Evolutionary conservation across 1,140 invertebrate genomes (phyloP), one percentile per base, ranked within the genome.

Genomic region (Chelonus insularis): DNA sequence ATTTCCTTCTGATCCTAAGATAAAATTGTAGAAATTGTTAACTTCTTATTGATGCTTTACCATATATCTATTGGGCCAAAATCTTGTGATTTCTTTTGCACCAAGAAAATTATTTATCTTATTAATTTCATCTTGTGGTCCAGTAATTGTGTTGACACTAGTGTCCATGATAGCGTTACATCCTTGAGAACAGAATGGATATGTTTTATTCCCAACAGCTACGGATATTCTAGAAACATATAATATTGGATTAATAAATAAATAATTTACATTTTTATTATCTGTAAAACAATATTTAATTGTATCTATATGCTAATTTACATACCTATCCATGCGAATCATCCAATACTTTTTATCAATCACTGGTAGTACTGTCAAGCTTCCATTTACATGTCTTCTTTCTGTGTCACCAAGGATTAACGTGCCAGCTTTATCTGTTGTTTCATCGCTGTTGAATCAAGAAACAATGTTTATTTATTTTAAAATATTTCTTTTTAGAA

Each of bases 91-190:
- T 39, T 86, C 82, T 60, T 81, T 85, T 5, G 86, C 90, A 36
- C 89, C 87, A 59, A 93, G 72, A n/a, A 74, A 51, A 79, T 87
- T 77, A 72, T 94, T 92, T 32, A 95, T 83, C 47, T 80, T 73
- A 9, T 79, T 76, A 25, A 94, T 82, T 69, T 91, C 88, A 0
- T 70, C 66, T 4, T 77, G 68, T 1, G 93, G 92, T 39, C 92
- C 92, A 67, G 86, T 86, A 64, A 95, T 88, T 1, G 90, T 81
- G 59, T 88, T 91, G 18, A 89, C 91, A 29, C 91, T 91, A 18
- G 91, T 93, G 74, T 95, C 93, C 54, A 90, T 88, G 70, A 91
- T 90, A n/a, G 89, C 91, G 68, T 85, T 70, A 67, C 88, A 90
- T 16, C 85, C 85, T 32, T 76, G 78, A 1, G 67, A 41, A 67